Evolutionary conservation across 2,113 vertebrate species (phyloP).

Genomic region (Raphicerus campestris): DNA sequence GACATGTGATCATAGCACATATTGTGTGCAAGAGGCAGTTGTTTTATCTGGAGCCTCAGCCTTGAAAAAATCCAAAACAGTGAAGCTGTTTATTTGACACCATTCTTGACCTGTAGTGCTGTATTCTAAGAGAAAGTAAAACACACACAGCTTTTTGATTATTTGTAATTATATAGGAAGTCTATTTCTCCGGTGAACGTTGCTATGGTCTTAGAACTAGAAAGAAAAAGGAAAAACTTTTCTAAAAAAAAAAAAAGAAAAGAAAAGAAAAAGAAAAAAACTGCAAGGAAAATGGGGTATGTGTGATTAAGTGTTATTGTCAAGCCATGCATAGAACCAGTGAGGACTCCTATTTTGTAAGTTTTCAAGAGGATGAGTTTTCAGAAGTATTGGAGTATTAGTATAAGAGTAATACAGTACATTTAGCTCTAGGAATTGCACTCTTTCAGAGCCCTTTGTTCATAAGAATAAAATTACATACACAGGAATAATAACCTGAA

Average conservation of each 20-base stretch:
- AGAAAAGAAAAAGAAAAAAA: not conserved
- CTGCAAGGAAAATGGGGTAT: not conserved
- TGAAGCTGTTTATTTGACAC: constrained; percentile 86
- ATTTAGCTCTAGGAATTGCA: constrained; percentile 74
- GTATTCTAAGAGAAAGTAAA: constrained; percentile 82
- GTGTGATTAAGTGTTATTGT: not conserved
- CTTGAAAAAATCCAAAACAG: constrained; percentile 86
- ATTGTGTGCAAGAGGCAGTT: constrained; percentile 82
- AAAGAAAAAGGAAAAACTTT: constrained; percentile 68
- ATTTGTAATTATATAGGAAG: constrained; percentile 75
- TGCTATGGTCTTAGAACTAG: constrained; percentile 73
- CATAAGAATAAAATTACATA: constrained; percentile 74
- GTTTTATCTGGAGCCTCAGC: constrained; percentile 84
- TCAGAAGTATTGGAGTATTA: not conserved
- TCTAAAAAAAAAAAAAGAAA: not conserved
- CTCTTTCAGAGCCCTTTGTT: constrained; percentile 73
- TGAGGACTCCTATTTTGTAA: constrained; percentile 61
- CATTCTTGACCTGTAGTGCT: constrained; percentile 77
- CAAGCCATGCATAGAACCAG: not conserved
- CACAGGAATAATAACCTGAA: constrained; percentile 67
- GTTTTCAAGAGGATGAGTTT: constrained; percentile 64
- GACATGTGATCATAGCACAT: constrained; percentile 82
- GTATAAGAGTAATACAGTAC: constrained; percentile 35
- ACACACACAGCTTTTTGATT: constrained; percentile 77
- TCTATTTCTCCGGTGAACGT: constrained; percentile 69